Percentiles rank a stretch among this genome's conserved stretches.
phyloP scores from a whole-genome alignment of 2,797 vertebrate genomes.

The Takifugu ocellatus region DNA sequence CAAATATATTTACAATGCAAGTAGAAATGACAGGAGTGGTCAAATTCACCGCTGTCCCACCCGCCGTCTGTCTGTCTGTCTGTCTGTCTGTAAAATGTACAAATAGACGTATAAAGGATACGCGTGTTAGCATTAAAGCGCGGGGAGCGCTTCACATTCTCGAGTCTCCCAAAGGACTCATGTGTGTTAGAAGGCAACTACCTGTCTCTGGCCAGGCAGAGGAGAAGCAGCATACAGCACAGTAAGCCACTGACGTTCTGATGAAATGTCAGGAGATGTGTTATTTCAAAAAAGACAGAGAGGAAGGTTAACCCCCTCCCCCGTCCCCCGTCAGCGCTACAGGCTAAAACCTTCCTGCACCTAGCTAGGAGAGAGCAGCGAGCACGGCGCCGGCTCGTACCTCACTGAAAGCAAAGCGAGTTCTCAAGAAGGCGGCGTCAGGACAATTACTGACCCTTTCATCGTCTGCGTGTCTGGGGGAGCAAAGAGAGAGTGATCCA shows the following conservation, averaged over 20 bases:
- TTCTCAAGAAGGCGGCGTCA: too few species aligned
- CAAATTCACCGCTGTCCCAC: constrained; percentile 17
- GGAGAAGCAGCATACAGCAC: constrained; percentile 56
- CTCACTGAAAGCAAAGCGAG: constrained; percentile 2
- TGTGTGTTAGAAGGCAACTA: constrained; percentile 66
- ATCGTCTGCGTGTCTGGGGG: too few species aligned
- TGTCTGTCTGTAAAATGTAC: constrained; percentile 11
- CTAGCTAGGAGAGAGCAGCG: constrained; percentile 6
- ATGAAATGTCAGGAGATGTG: constrained; percentile 28
- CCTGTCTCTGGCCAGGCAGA: constrained; percentile 46
- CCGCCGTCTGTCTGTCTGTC: constrained; percentile 8
- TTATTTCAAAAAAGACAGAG: constrained; percentile 4
- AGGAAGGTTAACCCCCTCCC: constrained; percentile 3
- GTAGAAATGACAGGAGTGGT: constrained; percentile 28
- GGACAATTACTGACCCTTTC: too few species aligned
- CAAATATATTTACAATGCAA: constrained; percentile 55
- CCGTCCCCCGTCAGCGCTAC: constrained; percentile 11
- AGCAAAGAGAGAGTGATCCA: too few species aligned
- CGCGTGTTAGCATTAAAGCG: constrained; percentile 20
- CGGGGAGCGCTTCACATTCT: constrained; percentile 55
- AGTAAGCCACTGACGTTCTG: constrained; percentile 37
- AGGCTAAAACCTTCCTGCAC: constrained; percentile 25
- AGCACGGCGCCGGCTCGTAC: constrained; percentile 31
- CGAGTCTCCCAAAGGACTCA: constrained; percentile 47
- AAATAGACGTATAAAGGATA: constrained; percentile 12